These are phyloP conservation scores for Microplitis demolitor DNA, from an alignment of 1,140 invertebrate species.

Conservation along the genomic window DNA sequence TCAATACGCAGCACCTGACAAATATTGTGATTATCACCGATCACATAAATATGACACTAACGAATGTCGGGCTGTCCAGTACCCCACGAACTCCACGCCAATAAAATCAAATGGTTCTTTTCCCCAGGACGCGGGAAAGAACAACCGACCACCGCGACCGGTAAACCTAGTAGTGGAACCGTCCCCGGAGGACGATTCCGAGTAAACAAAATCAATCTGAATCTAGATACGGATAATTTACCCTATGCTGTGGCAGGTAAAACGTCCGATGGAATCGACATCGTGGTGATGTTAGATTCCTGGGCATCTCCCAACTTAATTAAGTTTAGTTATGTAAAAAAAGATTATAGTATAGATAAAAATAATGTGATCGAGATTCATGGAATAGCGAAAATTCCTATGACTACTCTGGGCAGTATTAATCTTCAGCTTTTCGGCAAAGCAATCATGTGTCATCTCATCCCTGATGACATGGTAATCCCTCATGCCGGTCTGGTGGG, in stretches of 20 bases:
- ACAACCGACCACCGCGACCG: not conserved
- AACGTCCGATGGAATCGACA: not conserved
- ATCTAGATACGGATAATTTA: not conserved
- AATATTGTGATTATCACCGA: too few species aligned
- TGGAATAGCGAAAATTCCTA: conserved; percentile 2
- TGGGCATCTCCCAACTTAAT: conserved; percentile 8
- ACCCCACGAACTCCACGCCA: not conserved
- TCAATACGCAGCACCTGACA: too few species aligned
- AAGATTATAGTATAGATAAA: not conserved
- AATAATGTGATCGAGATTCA: not conserved
- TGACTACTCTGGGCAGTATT: not conserved
- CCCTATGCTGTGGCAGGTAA: not conserved
- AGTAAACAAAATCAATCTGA: not conserved
- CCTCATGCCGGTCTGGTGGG: conserved; percentile 3
- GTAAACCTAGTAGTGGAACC: not conserved
- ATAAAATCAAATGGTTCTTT: not conserved
- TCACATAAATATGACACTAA: too few species aligned
- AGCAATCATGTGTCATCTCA: not conserved
- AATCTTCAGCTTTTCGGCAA: conserved; percentile 1
- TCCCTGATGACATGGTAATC: conserved; percentile 8
- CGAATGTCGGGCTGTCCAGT: too few species aligned
- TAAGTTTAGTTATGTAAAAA: not conserved
- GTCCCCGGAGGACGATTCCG: not conserved
- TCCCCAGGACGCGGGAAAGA: not conserved
- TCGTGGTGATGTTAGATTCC: conserved; percentile 12